Conservation (phyloP, 2,797 vertebrate species). For the Myiotriccus ornatus region DNA sequence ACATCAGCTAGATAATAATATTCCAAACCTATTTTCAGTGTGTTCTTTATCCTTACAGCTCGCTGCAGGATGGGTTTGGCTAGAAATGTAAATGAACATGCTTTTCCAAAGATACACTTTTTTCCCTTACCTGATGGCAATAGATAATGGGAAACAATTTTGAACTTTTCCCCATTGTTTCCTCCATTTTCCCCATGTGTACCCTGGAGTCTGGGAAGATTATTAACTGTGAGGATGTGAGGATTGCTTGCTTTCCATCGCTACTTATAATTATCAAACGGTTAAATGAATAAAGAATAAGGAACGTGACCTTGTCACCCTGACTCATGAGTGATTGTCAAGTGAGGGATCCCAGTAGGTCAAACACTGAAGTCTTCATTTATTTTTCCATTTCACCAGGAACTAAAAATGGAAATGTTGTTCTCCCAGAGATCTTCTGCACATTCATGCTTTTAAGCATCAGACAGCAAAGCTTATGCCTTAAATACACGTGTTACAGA, state of each 20-base stretch:
- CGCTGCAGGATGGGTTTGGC: background rate
- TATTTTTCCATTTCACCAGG: background rate
- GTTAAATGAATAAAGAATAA: constrained; percentile 62
- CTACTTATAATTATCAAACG: constrained; percentile 52
- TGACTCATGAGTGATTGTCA: constrained; percentile 47
- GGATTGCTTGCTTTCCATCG: constrained; percentile 26
- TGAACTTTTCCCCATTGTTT: constrained; percentile 31
- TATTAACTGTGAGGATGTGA: constrained; percentile 14
- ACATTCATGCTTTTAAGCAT: background rate
- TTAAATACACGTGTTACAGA: background rate
- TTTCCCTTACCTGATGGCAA: background rate
- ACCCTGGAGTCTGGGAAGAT: constrained; percentile 40
- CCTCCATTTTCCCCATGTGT: background rate
- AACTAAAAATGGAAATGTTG: background rate
- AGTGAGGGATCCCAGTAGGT: constrained; percentile 48
- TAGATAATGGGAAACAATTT: background rate
- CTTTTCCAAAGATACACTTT: background rate
- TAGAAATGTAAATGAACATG: background rate
- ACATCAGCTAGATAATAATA: background rate
- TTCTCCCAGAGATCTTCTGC: background rate
- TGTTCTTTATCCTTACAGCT: background rate
- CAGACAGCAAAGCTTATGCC: background rate
- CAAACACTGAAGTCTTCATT: constrained; percentile 40
- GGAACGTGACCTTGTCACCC: constrained; percentile 58
- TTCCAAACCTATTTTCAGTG: background rate